These are phyloP conservation scores for Geococcyx californianus DNA, from an alignment of 2,113 vertebrate genomes.

Conservation along the genomic window DNA sequence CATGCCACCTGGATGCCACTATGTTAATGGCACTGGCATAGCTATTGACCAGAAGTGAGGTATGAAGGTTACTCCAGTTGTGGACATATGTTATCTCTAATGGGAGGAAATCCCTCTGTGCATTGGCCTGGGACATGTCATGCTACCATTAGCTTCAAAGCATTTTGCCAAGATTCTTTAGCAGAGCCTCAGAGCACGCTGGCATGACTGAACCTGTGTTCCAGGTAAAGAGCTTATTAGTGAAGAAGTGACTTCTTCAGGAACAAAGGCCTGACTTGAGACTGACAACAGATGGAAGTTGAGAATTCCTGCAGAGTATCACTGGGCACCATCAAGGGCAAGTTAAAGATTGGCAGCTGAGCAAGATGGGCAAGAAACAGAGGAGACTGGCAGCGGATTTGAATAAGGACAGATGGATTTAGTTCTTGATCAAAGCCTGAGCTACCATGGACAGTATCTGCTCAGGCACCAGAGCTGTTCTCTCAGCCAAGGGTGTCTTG, in stretches of 20 bases:
- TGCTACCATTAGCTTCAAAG: background rate
- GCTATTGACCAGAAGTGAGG: background rate
- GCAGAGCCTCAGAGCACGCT: background rate
- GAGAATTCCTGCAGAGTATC: background rate
- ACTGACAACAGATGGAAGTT: background rate
- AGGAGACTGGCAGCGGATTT: background rate
- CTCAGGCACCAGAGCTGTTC: background rate
- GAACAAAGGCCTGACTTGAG: background rate
- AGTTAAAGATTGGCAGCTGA: background rate
- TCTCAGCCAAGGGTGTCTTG: background rate
- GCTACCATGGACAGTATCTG: background rate
- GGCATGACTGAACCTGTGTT: background rate
- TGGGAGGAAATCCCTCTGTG: background rate
- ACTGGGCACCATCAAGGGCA: background rate
- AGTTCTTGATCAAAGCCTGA: background rate
- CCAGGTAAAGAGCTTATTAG: background rate
- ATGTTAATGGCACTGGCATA: background rate
- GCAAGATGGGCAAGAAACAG: background rate
- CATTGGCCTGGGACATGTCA: background rate
- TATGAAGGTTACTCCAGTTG: background rate
- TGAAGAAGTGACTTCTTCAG: background rate
- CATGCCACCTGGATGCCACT: background rate
- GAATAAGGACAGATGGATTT: background rate
- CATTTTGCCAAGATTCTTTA: background rate
- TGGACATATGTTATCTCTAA: background rate